Percentiles rank a stretch among this genome's conserved stretches.
These are phyloP conservation scores for Saccostrea echinata DNA, from an alignment of 1,140 invertebrate genomes.

Conservation along the genomic window DNA sequence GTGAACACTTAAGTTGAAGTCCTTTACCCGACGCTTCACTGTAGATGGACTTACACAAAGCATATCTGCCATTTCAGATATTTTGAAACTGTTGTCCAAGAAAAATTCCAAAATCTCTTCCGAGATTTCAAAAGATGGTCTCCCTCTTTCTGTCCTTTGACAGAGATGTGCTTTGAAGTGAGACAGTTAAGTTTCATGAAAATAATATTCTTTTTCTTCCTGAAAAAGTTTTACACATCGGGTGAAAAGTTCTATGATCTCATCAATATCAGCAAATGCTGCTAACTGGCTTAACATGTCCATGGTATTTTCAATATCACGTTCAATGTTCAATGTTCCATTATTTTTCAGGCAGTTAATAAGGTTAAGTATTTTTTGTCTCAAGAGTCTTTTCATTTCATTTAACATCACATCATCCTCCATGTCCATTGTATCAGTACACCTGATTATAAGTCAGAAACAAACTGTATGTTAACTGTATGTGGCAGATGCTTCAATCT, in stretches of 20 bases:
- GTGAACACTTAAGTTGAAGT: too few relatives aligned
- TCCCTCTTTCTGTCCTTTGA: constrained; percentile 25
- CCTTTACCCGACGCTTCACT: background rate
- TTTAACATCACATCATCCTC: too few relatives aligned
- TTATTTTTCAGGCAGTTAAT: background rate
- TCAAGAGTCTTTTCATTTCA: too few relatives aligned
- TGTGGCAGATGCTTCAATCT: too few relatives aligned
- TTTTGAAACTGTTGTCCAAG: constrained; percentile 2
- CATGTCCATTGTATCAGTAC: too few relatives aligned
- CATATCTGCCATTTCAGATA: constrained; percentile 23
- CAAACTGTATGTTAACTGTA: too few relatives aligned
- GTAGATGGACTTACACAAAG: constrained; percentile 19
- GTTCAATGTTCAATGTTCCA: background rate
- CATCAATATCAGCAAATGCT: background rate
- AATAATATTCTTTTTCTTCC: background rate
- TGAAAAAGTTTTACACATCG: background rate
- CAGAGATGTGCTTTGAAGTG: background rate
- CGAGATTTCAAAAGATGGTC: constrained; percentile 23
- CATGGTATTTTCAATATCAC: background rate
- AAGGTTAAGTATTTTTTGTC: too few relatives aligned
- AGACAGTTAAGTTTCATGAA: background rate
- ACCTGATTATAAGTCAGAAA: too few relatives aligned
- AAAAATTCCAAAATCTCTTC: constrained; percentile 38
- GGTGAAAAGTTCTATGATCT: background rate
- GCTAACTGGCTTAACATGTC: constrained; percentile 19